Conservation (phyloP, 2,797 vertebrate genomes). For the Psittacula derbiana region DNA sequence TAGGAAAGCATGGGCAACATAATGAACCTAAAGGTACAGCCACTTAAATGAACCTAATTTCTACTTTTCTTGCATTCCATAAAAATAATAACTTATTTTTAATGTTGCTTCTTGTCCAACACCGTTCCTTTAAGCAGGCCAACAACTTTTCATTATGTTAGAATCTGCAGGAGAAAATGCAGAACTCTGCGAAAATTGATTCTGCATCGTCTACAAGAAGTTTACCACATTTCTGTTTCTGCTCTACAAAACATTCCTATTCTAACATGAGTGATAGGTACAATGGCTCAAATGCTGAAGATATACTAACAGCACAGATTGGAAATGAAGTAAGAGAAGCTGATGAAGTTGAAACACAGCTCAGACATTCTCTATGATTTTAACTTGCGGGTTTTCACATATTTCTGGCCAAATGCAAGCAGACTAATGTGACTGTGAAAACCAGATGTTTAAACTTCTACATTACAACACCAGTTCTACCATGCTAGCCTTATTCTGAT, state of each 20-base stretch:
- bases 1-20: not conserved
- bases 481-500: not conserved
- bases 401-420: not conserved
- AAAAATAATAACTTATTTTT: not conserved
- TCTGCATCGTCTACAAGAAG: not conserved
- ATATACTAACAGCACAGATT: not conserved
- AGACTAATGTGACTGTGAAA: not conserved
- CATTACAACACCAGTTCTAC: not conserved
- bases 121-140: not conserved
- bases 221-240: not conserved
- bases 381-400: not conserved
- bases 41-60: not conserved
- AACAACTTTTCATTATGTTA: not conserved
- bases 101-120: not conserved
- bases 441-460: not conserved
- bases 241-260: not conserved
- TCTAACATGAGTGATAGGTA: not conserved
- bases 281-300: not conserved
- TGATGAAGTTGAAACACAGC: not conserved
- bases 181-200: not conserved
- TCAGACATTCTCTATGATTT: not conserved
- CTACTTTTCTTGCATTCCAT: not conserved
- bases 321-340: not conserved
- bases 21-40: not conserved
- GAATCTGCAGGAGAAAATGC: not conserved